Base-by-base conservation (phyloP, 2,797 vertebrate species). In the Apogon hyalosoma region DNA sequence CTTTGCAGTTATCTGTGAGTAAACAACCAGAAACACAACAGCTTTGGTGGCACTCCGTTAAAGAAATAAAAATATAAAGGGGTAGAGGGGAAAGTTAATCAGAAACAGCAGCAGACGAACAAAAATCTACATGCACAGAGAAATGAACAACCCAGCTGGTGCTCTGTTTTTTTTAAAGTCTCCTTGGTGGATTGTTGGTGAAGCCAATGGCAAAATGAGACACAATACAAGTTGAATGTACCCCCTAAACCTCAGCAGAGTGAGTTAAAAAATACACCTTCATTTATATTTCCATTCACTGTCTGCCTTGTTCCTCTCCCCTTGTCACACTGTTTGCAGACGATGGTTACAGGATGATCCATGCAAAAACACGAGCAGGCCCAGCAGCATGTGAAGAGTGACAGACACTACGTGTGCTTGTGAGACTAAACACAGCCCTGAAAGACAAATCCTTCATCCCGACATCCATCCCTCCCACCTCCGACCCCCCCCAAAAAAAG, bases 1-100 rank as follows among this genome's bases (percentile, higher is more conserved):
- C 96, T 97, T 94, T 97, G 96, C 93, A 96, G 95, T 96, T 95
- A 96, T 97, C 96, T 98, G 95, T 93, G 93, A 95, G 93, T 89
- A 94, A 96, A 96, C 94, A 96, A 96, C 90, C 95, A 93, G 91
- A 96, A 90, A 96, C 90, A 96, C 92, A 79, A 74, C 75, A 79
- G 42, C 64, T 84, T 83, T 82, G 78, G 79, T 75, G 67, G 79
- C 48, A 74, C 69, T 69, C 54, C 28, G 11, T 67, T 51, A 75
- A 72, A 81, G 51, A 36, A 55, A 49, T 60, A 14, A 72, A 50
- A 61, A 56, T 33, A 69, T 6, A 38, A 46, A 75, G 39, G 36
- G 36, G 60, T n/a, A 12, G 38, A 16, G 47, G 48, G 52, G 45
- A 46, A 42, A 39, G 70, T 77, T 59, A 60, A 64, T 69, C 12